phyloP scores from a whole-genome alignment of 1,140 invertebrate species.

The Oryzaephilus surinamensis region DNA sequence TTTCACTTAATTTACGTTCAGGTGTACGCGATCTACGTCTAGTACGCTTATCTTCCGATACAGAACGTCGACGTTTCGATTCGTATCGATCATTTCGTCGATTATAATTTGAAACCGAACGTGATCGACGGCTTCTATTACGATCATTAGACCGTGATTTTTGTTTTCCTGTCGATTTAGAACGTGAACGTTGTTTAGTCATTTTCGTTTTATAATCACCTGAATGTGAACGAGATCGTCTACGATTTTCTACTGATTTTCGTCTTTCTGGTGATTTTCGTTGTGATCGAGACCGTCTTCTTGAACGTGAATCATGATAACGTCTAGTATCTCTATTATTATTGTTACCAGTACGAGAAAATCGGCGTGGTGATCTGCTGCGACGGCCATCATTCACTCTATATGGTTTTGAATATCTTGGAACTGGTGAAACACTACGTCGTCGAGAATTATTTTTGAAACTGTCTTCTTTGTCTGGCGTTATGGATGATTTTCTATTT shows the following conservation, averaged over 20 bases:
- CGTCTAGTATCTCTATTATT: not conserved
- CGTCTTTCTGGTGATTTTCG: slow-evolving; percentile 8
- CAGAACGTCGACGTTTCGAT: not conserved
- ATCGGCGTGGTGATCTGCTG: too few species aligned
- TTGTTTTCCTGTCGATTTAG: slow-evolving; percentile 1
- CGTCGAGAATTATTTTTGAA: too few species aligned
- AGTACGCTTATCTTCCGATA: not conserved
- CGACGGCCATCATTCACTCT: too few species aligned
- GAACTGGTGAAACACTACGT: too few species aligned
- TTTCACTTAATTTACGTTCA: not conserved
- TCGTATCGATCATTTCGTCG: slow-evolving; percentile 7
- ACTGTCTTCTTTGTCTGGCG: too few species aligned
- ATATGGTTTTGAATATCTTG: too few species aligned
- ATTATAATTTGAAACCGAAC: too few species aligned
- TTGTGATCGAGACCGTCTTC: slow-evolving; percentile 3
- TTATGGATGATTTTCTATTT: too few species aligned
- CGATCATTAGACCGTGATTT: too few species aligned
- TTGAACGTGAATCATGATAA: not conserved
- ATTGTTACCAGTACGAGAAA: too few species aligned
- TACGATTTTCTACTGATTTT: slow-evolving; percentile 5
- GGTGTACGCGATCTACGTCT: slow-evolving; percentile 5
- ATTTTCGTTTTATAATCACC: too few species aligned
- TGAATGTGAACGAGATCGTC: slow-evolving; percentile 9
- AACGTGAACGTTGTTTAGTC: slow-evolving; percentile 3
- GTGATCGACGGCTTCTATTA: slow-evolving; percentile 3